Evolutionary conservation across 2,113 vertebrate genomes (phyloP), one percentile per base, ranked within the genome.

Genomic region (Corvus cornix): DNA sequence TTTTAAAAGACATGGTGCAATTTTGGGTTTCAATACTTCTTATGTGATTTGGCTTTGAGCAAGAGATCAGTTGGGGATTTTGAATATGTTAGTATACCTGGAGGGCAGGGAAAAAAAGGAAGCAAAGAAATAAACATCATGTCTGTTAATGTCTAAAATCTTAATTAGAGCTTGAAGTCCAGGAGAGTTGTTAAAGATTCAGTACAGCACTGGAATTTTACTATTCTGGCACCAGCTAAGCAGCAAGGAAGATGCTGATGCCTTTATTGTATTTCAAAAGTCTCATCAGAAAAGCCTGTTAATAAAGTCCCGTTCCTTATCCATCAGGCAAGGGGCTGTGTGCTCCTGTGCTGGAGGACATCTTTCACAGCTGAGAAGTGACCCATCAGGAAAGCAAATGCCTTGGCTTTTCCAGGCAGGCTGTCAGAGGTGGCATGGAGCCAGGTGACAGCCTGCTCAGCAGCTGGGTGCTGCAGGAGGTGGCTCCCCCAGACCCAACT

Each of bases 21-120:
- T 73, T 90, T 84, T 46, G 17, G 16, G 18, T 77, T 77, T 85
- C 24, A 22, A 19, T 55, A 22, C 8, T 17, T 43, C 49, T 67
- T n/a, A 49, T 66, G 30, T 53, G 41, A 53, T 79, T 48, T 76
- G 13, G 12, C 41, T 88, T 51, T 62, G 20, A 72, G 41, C n/a
- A 68, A 80, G 13, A 53, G 22, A 10, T 68, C 58, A 44, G 3
- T 2, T 48, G 12, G 18, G 33, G 26, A 41, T 22, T 68, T 68
- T 37, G 60, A 35, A 12, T 33, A 20, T 37, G 9, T 48, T 41
- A n/a, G 5, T 39, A 13, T 21, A 46, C 67, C 1, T 49, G 23
- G 7, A n/a, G 11, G 7, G 20, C 3, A 51, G 14, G 17, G 7
- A 0, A 13, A 26, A 63, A 52, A 56, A 12, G 8, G 18, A 59